Evolutionary conservation across 2,797 vertebrate species (phyloP).

Genomic region (Gymnothorax reevesii): DNA sequence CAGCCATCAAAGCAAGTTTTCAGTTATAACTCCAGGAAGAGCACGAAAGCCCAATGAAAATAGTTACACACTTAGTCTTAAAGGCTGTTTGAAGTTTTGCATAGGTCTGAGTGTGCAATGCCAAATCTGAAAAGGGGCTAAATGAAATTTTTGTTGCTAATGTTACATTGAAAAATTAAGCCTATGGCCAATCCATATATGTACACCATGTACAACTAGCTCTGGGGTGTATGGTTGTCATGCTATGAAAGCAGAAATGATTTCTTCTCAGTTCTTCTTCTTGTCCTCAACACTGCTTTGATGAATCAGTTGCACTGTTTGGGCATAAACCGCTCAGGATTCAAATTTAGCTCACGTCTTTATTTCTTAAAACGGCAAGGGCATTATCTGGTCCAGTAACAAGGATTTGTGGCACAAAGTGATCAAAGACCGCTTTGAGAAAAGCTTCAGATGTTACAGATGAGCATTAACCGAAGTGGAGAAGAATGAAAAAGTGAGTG

Average conservation of each 20-base stretch:
- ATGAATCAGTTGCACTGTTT: neutral
- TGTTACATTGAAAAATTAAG: slow-evolving; percentile 59
- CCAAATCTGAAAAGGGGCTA: slow-evolving; percentile 73
- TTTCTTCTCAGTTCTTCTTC: neutral
- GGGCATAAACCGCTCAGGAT: neutral
- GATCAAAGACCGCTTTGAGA: neutral
- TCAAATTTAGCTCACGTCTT: neutral
- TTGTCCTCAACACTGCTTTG: neutral
- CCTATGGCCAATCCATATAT: neutral
- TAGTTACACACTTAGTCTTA: slow-evolving; percentile 67
- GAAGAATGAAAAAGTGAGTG: neutral
- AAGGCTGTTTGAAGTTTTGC: slow-evolving; percentile 69
- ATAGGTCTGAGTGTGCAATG: slow-evolving; percentile 62
- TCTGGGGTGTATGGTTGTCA: neutral
- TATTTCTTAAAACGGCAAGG: neutral
- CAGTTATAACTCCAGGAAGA: slow-evolving; percentile 70
- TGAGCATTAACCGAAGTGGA: neutral
- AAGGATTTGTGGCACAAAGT: neutral
- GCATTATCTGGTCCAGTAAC: neutral
- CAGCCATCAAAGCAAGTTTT: slow-evolving; percentile 73
- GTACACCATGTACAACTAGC: neutral
- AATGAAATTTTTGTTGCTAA: slow-evolving; percentile 67
- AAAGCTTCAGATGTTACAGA: neutral
- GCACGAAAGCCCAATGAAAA: slow-evolving; percentile 71
- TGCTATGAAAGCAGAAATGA: neutral